Conservation (phyloP, 2,888 invertebrate species). For the Ormyrus thymus region DNA sequence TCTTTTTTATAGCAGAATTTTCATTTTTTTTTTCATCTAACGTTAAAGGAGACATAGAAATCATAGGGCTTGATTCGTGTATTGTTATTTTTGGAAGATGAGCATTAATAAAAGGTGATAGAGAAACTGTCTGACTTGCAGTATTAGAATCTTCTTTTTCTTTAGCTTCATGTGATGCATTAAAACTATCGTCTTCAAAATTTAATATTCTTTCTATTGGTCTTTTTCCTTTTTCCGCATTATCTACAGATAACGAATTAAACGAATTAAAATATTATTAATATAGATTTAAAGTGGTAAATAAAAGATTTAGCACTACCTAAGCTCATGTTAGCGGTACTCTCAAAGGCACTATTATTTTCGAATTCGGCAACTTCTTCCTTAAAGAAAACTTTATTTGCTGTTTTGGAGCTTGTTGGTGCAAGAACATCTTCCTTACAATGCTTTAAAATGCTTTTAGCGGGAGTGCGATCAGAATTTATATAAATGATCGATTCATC, state of each 20-base stretch:
- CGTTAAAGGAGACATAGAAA: conserved; percentile 42
- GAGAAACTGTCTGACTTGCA: background rate
- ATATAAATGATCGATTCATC: conserved; percentile 66
- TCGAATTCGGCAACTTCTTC: conserved; percentile 60
- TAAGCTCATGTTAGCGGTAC: no score
- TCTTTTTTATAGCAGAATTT: conserved; percentile 19
- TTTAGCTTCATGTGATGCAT: conserved; percentile 10
- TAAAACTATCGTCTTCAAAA: conserved; percentile 60
- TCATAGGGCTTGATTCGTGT: conserved; percentile 4
- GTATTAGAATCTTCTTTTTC: conserved; percentile 6
- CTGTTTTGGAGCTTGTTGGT: conserved; percentile 56
- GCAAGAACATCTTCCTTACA: conserved; percentile 19
- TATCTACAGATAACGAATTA: conserved; percentile 14
- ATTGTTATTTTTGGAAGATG: background rate
- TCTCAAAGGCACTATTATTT: background rate
- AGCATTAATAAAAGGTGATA: background rate
- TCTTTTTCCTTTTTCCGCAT: background rate
- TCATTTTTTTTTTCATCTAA: conserved; percentile 22
- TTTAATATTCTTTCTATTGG: conserved; percentile 57
- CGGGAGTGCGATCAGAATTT: conserved; percentile 69
- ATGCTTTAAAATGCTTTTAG: conserved; percentile 67
- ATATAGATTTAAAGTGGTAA: background rate
- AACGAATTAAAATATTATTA: conserved; percentile 1
- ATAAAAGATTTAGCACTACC: no score
- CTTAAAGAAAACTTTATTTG: conserved; percentile 68